Conservation (phyloP, 2,797 vertebrate species). For the Sus cebifrons region DNA sequence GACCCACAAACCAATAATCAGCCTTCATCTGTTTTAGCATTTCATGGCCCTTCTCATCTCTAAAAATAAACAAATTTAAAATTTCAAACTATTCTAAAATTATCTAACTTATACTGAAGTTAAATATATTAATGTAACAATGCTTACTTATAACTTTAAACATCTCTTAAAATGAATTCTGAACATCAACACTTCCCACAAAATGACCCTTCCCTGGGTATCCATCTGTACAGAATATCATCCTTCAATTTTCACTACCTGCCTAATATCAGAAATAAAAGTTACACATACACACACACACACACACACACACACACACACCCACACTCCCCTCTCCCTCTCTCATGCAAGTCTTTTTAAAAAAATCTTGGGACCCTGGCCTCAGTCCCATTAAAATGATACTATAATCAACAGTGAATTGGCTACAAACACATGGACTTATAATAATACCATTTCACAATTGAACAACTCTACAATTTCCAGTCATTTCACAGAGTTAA, state of each 20-base stretch:
- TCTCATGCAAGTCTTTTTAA: neutral
- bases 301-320: neutral
- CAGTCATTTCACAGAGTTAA: neutral
- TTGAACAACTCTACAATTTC: neutral
- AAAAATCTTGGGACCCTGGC: neutral
- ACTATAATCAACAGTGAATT: neutral
- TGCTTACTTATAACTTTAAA: neutral
- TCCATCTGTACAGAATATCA: neutral
- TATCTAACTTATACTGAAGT: neutral
- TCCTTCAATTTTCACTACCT: neutral
- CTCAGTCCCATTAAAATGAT: neutral
- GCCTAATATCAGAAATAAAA: neutral
- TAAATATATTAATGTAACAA: conserved; percentile 7
- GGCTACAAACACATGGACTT: neutral
- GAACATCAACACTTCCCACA: conserved; percentile 15
- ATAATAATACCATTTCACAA: neutral
- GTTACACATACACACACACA: neutral
- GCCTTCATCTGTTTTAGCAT: neutral
- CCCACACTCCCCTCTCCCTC: too few species aligned
- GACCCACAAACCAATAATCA: neutral
- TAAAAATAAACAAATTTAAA: neutral
- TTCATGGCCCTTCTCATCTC: neutral
- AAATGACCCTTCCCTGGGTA: neutral
- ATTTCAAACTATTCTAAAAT: conserved; percentile 42
- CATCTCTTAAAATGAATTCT: conserved; percentile 39